Evolutionary conservation across 2,113 vertebrate species (phyloP).

Genomic region (Agelaius tricolor): DNA sequence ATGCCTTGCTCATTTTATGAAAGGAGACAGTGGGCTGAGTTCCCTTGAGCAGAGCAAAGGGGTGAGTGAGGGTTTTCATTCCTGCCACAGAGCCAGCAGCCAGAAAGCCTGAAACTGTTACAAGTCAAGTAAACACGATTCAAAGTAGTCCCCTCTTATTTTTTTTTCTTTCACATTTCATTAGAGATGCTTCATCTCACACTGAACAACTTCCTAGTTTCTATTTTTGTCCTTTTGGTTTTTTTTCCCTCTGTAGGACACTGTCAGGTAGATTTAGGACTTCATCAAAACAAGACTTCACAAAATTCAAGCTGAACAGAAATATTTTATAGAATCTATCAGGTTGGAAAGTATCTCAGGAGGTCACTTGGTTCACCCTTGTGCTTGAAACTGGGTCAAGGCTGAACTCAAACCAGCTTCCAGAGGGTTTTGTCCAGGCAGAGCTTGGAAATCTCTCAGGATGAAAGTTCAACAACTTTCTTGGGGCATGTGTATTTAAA

Average conservation of each 20-base stretch:
- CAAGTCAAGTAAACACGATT: slow-evolving; percentile 20
- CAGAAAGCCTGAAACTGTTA: background rate
- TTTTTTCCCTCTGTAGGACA: background rate
- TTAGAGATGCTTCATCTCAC: slow-evolving; percentile 11
- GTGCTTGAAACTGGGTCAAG: background rate
- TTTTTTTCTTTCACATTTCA: background rate
- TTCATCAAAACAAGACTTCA: background rate
- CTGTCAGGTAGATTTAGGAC: background rate
- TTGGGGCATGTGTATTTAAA: background rate
- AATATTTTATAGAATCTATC: background rate
- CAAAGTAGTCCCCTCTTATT: background rate
- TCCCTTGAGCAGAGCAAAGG: background rate
- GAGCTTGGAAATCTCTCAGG: background rate
- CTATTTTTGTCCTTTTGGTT: background rate
- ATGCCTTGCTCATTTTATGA: background rate
- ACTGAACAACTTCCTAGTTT: background rate
- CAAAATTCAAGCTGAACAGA: background rate
- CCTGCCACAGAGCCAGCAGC: background rate
- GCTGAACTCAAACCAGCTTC: background rate
- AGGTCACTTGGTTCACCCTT: background rate
- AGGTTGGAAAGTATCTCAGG: slow-evolving; percentile 7
- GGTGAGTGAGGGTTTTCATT: background rate
- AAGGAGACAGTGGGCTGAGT: background rate
- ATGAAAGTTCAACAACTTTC: background rate
- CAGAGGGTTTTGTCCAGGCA: background rate